Base-by-base conservation (phyloP, 2,797 vertebrate genomes). In the Anas acuta region DNA sequence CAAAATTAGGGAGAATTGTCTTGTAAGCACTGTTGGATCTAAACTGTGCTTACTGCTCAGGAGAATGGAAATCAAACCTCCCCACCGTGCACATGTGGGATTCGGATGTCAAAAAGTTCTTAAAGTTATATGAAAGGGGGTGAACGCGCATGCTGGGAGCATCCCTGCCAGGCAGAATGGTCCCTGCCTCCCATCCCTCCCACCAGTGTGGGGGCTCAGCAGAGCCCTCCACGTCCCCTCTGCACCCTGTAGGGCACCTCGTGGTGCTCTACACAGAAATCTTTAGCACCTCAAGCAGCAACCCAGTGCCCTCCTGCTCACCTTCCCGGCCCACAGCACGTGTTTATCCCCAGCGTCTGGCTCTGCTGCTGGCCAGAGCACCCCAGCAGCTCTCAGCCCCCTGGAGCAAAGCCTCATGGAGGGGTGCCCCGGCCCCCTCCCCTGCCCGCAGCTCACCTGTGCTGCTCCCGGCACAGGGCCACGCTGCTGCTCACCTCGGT, bases 291-390 rank as follows among this genome's bases (percentile, higher is more conserved):
- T n/a, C n/a, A n/a, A 18, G 56, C 61, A 1, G 25, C 47, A 0
- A 23, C 13, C 28, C 61, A 30, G 65, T 43, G n/a, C 35, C 10
- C 21, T 64, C n/a, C 58, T 16, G 45, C 41, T 20, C 9, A 23
- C 19, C 23, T 13, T n/a, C 19, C 43, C 45, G 25, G 65, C 65
- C 53, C 18, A 1, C 0, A 3, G 37, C 70, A 3, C 1, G 1
- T 4, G 23, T 33, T 53, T 6, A 12, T 8, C 37, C 8, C 79
- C 37, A 33, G 30, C 25, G 39, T 32, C 37, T 7, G 1, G 45
- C 47, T 18, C 32, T 2, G 12, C 41, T 35, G 76, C 51, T 30
- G 76, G 23, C 37, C 22, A n/a, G 47, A 30, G 37, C 9, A 8
- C 30, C 33, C 21, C 51, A 51, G 10, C 13, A 19, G 37, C 19